A percentile compares a stretch with the other conserved stretches of the same genome.
These are phyloP conservation scores for Tyrannus savana DNA, from an alignment of 2,113 vertebrate species.

Conservation along the genomic window DNA sequence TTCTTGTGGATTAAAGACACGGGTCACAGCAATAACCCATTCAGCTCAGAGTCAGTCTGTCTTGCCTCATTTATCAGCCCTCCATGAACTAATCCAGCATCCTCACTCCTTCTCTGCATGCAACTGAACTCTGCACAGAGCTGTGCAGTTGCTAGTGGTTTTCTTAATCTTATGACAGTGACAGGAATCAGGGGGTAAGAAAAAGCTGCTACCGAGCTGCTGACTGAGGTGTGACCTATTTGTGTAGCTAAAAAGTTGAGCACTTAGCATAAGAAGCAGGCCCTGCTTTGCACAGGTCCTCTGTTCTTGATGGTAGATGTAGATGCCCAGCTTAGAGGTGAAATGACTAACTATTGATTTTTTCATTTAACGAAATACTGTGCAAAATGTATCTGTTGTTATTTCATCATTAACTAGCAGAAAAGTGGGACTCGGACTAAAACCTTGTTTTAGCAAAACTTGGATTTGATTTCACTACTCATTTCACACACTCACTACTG, in stretches of 20 bases:
- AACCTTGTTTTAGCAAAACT: background rate
- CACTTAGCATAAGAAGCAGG: background rate
- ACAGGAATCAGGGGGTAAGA: background rate
- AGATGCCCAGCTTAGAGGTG: background rate
- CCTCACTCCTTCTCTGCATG: background rate
- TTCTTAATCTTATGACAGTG: background rate
- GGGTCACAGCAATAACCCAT: background rate
- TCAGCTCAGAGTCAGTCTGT: background rate
- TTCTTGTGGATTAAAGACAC: background rate
- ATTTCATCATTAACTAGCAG: background rate
- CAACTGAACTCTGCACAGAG: background rate
- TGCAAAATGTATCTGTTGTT: background rate
- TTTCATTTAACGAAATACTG: background rate
- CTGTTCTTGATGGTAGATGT: background rate
- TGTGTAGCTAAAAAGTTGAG: background rate
- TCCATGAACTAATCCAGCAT: background rate
- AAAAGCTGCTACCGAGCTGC: background rate
- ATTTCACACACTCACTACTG: background rate
- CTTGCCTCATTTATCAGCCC: background rate
- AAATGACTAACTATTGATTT: background rate
- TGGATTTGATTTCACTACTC: background rate
- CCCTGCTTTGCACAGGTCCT: background rate
- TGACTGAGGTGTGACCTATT: background rate
- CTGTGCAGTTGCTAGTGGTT: background rate
- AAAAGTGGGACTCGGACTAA: background rate